These are phyloP conservation scores for Chymomyza costata DNA, from an alignment of 1,140 invertebrate species.

Conservation along the genomic window DNA sequence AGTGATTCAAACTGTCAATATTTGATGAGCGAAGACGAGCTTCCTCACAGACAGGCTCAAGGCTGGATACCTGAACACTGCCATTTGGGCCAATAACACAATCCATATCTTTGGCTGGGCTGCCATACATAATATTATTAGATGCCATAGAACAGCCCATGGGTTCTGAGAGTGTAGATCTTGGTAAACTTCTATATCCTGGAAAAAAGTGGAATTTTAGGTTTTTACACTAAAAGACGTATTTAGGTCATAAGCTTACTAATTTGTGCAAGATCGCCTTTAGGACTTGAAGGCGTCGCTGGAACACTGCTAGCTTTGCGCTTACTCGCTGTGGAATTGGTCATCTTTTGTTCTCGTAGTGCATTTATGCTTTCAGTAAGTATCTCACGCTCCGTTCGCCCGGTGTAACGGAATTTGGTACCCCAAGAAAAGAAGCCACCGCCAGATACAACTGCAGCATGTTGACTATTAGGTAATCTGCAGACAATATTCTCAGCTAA, in stretches of 20 bases:
- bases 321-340: slow-evolving; percentile 79
- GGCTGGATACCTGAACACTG: slow-evolving; percentile 42
- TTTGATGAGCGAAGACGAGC: slow-evolving; percentile 54
- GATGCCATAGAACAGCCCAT: slow-evolving; percentile 76
- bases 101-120: slow-evolving; percentile 23
- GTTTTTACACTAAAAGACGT: slow-evolving; percentile 6
- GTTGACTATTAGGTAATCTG: slow-evolving; percentile 90
- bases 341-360: slow-evolving; percentile 76
- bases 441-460: slow-evolving; percentile 91
- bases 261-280: slow-evolving; percentile 71
- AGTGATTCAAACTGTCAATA: slow-evolving; percentile 41
- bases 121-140: slow-evolving; percentile 68
- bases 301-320: slow-evolving; percentile 89
- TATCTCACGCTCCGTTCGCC: slow-evolving; percentile 91
- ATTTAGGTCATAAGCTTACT: too few relatives aligned
- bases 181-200: slow-evolving; percentile 89
- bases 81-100: slow-evolving; percentile 32
- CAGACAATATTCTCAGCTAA: slow-evolving; percentile 6
- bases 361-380: slow-evolving; percentile 80
- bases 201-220: slow-evolving; percentile 12
- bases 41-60: slow-evolving; percentile 81
- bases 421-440: slow-evolving; percentile 96
- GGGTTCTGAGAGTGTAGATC: slow-evolving; percentile 86
- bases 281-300: slow-evolving; percentile 87
- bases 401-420: slow-evolving; percentile 94